A percentile compares a stretch with the other conserved stretches of the same genome.
Evolutionary conservation across 1,140 invertebrate genomes (phyloP).

Genomic region (Brachionus plicatilis): DNA sequence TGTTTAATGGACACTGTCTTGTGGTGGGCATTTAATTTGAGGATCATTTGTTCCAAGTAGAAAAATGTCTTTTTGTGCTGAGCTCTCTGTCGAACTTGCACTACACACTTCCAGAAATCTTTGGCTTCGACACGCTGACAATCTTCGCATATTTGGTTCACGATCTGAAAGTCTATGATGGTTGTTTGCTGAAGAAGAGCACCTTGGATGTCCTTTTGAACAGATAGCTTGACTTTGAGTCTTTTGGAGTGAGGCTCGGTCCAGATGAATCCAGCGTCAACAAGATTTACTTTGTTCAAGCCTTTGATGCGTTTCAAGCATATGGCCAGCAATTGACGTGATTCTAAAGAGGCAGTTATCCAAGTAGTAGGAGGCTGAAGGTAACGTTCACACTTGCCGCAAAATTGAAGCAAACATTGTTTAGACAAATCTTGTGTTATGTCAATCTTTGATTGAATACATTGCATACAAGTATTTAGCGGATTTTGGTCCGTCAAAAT

Average conservation of each 20-base stretch:
- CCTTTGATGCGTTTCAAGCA: slow-evolving; percentile 92
- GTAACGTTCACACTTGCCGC: slow-evolving; percentile 34
- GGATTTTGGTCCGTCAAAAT: slow-evolving; percentile 29
- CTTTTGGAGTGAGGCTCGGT: slow-evolving; percentile 97
- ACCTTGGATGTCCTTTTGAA: slow-evolving; percentile 77
- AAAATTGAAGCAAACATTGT: slow-evolving; percentile 34
- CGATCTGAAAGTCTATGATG: slow-evolving; percentile 83
- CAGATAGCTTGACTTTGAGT: slow-evolving; percentile 89
- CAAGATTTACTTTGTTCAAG: slow-evolving; percentile 73
- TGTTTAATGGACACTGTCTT: slow-evolving; percentile 89
- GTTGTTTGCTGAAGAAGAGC: slow-evolving; percentile 69
- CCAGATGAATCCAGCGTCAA: slow-evolving; percentile 96
- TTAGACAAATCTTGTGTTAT: slow-evolving; percentile 27
- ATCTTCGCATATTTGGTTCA: slow-evolving; percentile 91
- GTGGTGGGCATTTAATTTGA: slow-evolving; percentile 87
- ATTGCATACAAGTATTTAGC: slow-evolving; percentile 19
- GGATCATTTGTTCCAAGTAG: slow-evolving; percentile 91
- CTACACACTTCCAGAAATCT: slow-evolving; percentile 88
- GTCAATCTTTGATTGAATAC: slow-evolving; percentile 35
- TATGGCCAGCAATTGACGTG: slow-evolving; percentile 79
- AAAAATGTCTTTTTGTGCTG: slow-evolving; percentile 97
- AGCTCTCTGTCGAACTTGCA: slow-evolving; percentile 63
- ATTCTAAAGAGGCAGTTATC: slow-evolving; percentile 81
- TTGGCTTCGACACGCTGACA: slow-evolving; percentile 94
- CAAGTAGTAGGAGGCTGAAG: slow-evolving; percentile 85